Evolutionary conservation across 2,797 vertebrate genomes (phyloP), one percentile per base, ranked within the genome.

Genomic region (Alectoris magna): DNA sequence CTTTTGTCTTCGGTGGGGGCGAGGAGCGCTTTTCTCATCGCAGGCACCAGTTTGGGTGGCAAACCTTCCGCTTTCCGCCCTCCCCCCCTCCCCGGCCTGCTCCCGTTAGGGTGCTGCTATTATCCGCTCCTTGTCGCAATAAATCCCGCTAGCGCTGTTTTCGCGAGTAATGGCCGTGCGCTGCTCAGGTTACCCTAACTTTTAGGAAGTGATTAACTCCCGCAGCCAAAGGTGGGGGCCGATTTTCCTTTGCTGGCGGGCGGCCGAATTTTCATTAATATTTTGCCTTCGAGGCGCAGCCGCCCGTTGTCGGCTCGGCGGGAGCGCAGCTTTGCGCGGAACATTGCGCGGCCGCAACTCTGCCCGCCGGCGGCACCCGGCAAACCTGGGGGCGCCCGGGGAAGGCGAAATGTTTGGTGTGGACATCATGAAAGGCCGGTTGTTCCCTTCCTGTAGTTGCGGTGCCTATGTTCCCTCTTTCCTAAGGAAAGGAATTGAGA

Each of bases 271-370:
- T 90, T 83, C 95, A 88, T 75, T 91, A 95, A 92, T 92, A 91
- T 86, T 97, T 93, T 93, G 82, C 72, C 67, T 96, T 95, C 93
- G 44, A 71, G 96, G 89, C 84, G 39, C 96, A 90, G 74, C 93
- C 96, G 81, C n/a, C 94, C 88, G 94, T 97, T 96, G 93, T 97
- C 92, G 94, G 94, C 94, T 89, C 73, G 95, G 76, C 80, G 80
- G 95, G 84, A 91, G 90, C 76, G 95, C 67, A 73, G 74, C 36
- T 88, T 76, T 90, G 67, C 90, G 77, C 41, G 88, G 82, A 84
- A 91, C 93, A 84, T 94, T 92, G 74, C 89, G 80, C 76, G 92
- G 13, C 56, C n/a, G n/a, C n/a, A 9, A 21, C 31, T 23, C n/a
- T 43, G 39, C 62, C 41, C 13, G 62, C 62, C 62, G 18, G 27